Evolutionary conservation across 2,113 vertebrate genomes (phyloP), one percentile per base, ranked within the genome.

Genomic region (Pholis gunnellus): DNA sequence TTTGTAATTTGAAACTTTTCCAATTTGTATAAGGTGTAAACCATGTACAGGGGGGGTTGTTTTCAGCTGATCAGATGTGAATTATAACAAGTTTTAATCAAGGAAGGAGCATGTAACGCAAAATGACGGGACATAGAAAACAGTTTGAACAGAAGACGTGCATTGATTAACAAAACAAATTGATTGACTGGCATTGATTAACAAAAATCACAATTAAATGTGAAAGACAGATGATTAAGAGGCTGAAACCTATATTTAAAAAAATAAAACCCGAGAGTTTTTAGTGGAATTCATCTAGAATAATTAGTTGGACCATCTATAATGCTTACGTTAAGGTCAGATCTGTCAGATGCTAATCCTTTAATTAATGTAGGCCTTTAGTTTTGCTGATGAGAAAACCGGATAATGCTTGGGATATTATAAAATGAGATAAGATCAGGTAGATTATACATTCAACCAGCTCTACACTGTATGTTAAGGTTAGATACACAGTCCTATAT

Each of bases 361-460:
- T 77, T 72, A 76, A 70, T 79, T 84, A 57, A 82, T 71, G 40
- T 27, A 20, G 59, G 46, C 17, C 73, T 84, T 77, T n/a, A 34
- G 50, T 52, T 82, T 70, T 63, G 57, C 72, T 25, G n/a, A n/a
- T 59, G 67, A 86, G 56, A 18, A 72, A 75, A 78, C 7, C 63
- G 14, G 46, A 80, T 80, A 69, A 81, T 34, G 18, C 75, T 34
- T 31, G 5, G 4, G 52, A 78, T 73, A 46, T 84, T 36, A 48
- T 29, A 25, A 31, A 38, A 63, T 69, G 25, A 72, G 65, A 63
- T 85, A 27, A 44, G 46, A 85, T 75, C 40, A 72, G n/a, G 72
- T 36, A 44, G 67, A 66, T 66, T 18, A 31, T 67, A 34, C 29
- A 68, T 38, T 72, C 22, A 72, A 73, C 15, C 1, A 38, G 50